Conservation (phyloP, 2,113 vertebrate genomes). For the Halichoerus grypus region DNA sequence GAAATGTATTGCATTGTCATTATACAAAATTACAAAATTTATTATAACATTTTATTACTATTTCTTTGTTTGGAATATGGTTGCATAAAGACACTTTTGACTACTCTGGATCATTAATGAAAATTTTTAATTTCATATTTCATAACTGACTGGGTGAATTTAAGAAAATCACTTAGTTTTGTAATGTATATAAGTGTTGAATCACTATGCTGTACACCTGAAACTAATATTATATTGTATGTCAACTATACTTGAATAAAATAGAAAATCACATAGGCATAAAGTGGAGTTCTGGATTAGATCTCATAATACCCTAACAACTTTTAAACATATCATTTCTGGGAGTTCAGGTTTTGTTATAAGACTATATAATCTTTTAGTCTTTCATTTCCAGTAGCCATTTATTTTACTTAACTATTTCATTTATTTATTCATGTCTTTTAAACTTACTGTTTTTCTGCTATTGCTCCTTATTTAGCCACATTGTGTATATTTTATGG, state of each 20-base stretch:
- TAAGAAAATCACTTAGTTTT: neutral
- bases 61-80: neutral
- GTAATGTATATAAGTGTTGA: neutral
- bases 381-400: neutral
- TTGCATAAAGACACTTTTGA: neutral
- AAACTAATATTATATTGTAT: neutral
- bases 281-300: neutral
- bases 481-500: neutral
- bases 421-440: neutral
- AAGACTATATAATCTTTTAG: neutral
- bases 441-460: neutral
- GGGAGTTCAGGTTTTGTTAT: neutral
- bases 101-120: neutral
- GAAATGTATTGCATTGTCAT: neutral
- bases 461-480: neutral
- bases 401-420: neutral
- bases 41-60: neutral
- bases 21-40: neutral
- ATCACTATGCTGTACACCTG: neutral
- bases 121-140: conserved; percentile 12
- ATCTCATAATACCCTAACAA: neutral
- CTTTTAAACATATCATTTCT: neutral
- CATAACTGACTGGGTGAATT: neutral
- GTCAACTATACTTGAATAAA: neutral
- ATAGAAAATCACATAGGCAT: neutral